These are phyloP conservation scores for Neodiprion pinetum DNA, from an alignment of 1,140 invertebrate species.

Conservation along the genomic window DNA sequence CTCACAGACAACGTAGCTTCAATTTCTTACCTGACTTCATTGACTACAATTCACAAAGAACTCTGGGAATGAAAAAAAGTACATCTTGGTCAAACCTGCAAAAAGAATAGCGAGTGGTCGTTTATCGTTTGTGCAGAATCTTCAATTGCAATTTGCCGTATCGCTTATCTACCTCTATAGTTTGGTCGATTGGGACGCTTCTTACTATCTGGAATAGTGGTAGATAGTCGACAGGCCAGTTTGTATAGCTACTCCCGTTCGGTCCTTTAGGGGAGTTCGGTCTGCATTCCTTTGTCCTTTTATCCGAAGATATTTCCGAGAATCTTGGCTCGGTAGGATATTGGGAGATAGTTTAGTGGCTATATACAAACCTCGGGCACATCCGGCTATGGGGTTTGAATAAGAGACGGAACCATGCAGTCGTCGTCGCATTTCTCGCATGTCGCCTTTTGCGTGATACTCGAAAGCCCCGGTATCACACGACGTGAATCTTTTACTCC, in stretches of 20 bases:
- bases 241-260: not conserved
- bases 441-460: conserved; percentile 1
- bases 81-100: too few relatives aligned
- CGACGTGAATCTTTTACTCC: not conserved
- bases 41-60: too few relatives aligned
- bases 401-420: not conserved
- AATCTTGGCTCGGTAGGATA: not conserved
- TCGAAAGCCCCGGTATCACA: conserved; percentile 6
- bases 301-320: not conserved
- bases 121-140: too few relatives aligned
- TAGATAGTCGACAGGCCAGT: not conserved
- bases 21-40: too few relatives aligned
- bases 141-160: too few relatives aligned
- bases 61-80: too few relatives aligned
- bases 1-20: too few relatives aligned
- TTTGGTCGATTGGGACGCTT: not conserved
- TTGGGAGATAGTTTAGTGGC: not conserved
- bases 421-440: not conserved
- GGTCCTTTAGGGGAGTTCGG: not conserved
- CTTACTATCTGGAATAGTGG: not conserved
- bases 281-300: not conserved
- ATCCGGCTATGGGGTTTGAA: not conserved
- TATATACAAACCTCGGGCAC: not conserved
- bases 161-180: not conserved
- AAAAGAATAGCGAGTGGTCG: too few relatives aligned